These are phyloP conservation scores for Etheostoma cragini DNA, from an alignment of 2,113 vertebrate species.

Conservation along the genomic window DNA sequence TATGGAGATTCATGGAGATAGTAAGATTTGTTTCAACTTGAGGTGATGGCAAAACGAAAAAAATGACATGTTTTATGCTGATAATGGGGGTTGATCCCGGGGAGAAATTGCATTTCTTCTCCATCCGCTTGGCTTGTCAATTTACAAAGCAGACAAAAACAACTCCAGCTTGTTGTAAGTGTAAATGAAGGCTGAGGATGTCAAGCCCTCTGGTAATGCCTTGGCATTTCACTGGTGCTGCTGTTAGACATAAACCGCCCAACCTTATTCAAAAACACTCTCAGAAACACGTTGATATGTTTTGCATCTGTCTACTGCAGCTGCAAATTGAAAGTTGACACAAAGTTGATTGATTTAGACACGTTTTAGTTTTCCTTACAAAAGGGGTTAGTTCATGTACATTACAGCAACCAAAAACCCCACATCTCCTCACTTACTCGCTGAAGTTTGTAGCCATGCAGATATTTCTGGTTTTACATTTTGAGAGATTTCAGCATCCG, in stretches of 20 bases:
- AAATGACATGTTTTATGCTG: background rate
- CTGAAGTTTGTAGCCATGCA: background rate
- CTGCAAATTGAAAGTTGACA: constrained; percentile 19
- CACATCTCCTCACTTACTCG: background rate
- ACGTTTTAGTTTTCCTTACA: background rate
- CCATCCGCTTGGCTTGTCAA: background rate
- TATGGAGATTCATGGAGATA: background rate
- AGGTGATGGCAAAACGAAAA: background rate
- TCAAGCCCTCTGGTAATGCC: constrained; percentile 6
- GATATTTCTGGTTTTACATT: background rate
- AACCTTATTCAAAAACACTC: constrained; percentile 19
- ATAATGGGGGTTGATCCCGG: constrained; percentile 17
- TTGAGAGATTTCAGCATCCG: background rate
- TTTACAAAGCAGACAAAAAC: constrained; percentile 1
- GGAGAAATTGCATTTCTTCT: constrained; percentile 18
- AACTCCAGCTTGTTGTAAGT: background rate
- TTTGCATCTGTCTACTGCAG: background rate
- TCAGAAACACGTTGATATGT: constrained; percentile 8
- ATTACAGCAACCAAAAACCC: background rate
- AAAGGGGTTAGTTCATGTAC: background rate
- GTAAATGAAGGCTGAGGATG: constrained; percentile 33
- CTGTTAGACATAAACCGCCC: background rate
- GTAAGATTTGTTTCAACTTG: constrained; percentile 1
- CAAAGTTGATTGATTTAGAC: constrained; percentile 12
- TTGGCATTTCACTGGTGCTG: background rate